Percentiles rank a stretch among this genome's conserved stretches.
phyloP scores from a whole-genome alignment of 2,113 vertebrate genomes.

The Albula glossodonta region DNA sequence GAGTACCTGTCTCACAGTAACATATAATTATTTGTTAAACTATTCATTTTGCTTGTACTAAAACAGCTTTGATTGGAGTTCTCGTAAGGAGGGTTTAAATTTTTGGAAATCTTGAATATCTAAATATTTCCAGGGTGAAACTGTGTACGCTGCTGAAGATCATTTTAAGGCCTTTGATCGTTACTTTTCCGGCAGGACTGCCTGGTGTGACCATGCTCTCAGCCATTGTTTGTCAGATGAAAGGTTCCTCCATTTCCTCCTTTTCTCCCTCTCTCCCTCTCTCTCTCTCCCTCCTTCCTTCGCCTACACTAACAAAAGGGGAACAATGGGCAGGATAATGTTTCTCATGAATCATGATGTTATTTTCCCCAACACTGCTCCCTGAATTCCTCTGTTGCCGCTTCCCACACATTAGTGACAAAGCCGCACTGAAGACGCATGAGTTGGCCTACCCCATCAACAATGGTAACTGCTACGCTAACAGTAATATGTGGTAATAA shows the following conservation, averaged over 20 bases:
- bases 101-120: too few relatives aligned
- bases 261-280: slow-evolving; percentile 22
- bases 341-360: slow-evolving; percentile 38
- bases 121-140: background rate
- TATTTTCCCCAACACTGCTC: background rate
- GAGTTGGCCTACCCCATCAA: background rate
- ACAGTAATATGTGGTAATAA: background rate
- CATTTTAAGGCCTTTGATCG: background rate
- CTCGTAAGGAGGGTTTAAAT: background rate
- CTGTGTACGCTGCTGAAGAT: background rate
- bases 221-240: slow-evolving; percentile 31
- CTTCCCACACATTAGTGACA: background rate
- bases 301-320: slow-evolving; percentile 28
- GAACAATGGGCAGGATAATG: slow-evolving; percentile 54
- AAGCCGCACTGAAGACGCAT: too few relatives aligned
- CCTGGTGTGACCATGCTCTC: background rate
- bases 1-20: background rate
- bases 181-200: background rate
- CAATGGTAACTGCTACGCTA: background rate
- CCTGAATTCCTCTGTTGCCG: background rate
- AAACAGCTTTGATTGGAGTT: background rate
- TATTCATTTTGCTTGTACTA: background rate
- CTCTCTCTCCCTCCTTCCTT: slow-evolving; percentile 30
- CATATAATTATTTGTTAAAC: background rate
- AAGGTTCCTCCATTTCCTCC: slow-evolving; percentile 37